phyloP scores from a whole-genome alignment of 1,140 invertebrate genomes.

The Trissolcus basalis region DNA sequence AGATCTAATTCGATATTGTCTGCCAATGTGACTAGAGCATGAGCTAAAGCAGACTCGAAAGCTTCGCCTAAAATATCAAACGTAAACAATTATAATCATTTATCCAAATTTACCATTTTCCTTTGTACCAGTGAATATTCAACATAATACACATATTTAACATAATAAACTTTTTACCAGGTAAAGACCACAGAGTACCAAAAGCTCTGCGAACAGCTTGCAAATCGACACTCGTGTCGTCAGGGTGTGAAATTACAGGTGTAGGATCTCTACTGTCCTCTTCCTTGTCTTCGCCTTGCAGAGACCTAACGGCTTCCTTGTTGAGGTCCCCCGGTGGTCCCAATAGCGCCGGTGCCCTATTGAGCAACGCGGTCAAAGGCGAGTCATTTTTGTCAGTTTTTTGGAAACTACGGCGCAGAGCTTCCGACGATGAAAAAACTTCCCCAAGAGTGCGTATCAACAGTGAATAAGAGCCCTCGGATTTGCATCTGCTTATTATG shows the following conservation, averaged over 20 bases:
- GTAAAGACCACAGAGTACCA: conserved; percentile 76
- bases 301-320: conserved; percentile 82
- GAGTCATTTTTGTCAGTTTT: conserved; percentile 73
- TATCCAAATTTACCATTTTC: no score
- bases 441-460: conserved; percentile 83
- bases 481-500: conserved; percentile 81
- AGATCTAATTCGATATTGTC: conserved; percentile 86
- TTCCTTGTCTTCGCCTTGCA: conserved; percentile 91
- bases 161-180: no score
- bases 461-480: conserved; percentile 79
- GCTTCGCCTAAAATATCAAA: conserved; percentile 70
- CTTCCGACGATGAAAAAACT: conserved; percentile 84
- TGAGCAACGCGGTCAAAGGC: conserved; percentile 74
- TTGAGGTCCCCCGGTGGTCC: conserved; percentile 75
- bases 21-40: conserved; percentile 85
- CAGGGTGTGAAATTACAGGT: conserved; percentile 74
- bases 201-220: conserved; percentile 81
- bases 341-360: conserved; percentile 72
- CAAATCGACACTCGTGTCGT: conserved; percentile 78
- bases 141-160: no score
- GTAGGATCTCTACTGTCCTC: conserved; percentile 81
- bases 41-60: conserved; percentile 86
- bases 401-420: conserved; percentile 83
- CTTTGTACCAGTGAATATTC: no score
- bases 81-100: no score